Percentiles rank a stretch among this genome's conserved stretches.
These are phyloP conservation scores for Choristoneura rosaceana DNA, from an alignment of 2,888 invertebrate species.

Conservation along the genomic window DNA sequence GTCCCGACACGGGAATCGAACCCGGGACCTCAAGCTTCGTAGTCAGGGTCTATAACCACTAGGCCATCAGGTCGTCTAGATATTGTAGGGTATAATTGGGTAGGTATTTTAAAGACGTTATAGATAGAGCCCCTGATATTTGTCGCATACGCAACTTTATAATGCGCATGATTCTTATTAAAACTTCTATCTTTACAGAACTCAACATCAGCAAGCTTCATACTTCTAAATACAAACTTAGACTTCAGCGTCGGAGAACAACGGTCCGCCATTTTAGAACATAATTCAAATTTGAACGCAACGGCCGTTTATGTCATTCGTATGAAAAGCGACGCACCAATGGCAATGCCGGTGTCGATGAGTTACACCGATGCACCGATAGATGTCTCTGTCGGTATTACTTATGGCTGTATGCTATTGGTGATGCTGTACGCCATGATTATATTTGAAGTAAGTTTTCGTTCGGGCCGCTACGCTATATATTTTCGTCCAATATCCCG, in stretches of 20 bases:
- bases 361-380: constrained; percentile 87
- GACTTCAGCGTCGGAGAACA: constrained; percentile 83
- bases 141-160: no score
- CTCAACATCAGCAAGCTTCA: constrained; percentile 85
- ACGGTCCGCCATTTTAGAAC: constrained; percentile 69
- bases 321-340: constrained; percentile 56
- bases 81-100: no score
- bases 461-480: no score
- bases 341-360: constrained; percentile 64
- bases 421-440: constrained; percentile 67
- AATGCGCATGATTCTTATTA: no score
- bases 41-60: no score
- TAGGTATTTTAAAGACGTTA: no score
- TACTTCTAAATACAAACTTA: constrained; percentile 85
- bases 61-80: no score
- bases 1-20: no score
- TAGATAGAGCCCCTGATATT: no score
- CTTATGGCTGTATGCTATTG: constrained; percentile 90
- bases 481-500: no score
- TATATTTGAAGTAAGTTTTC: constrained; percentile 91
- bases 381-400: constrained; percentile 87
- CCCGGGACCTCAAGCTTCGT: no score
- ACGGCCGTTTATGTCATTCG: constrained; percentile 53
- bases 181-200: constrained; percentile 48
- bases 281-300: constrained; percentile 51